A percentile compares a stretch with the other conserved stretches of the same genome.
Evolutionary conservation across 92 coral and sea anemone genomes (phyloP).

Genomic region (Blastomussa wellsi): DNA sequence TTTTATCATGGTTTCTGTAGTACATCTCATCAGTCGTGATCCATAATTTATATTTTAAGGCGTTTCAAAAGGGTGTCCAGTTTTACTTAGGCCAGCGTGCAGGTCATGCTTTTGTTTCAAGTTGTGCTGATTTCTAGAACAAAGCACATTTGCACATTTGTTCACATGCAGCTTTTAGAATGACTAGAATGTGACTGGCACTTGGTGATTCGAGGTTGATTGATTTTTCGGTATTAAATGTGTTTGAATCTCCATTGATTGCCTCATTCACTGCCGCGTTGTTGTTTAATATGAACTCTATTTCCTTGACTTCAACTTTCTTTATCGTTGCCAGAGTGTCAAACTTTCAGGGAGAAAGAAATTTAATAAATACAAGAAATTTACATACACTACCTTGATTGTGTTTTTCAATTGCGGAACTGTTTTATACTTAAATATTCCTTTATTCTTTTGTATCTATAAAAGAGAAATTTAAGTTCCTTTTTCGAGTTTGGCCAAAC

Average conservation of each 20-base stretch:
- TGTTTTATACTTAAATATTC: background rate
- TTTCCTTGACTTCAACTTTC: conserved; percentile 2
- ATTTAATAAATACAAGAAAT: too few relatives aligned
- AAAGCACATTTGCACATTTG: background rate
- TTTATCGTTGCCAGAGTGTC: background rate
- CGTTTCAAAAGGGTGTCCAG: too few relatives aligned
- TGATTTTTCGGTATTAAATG: background rate
- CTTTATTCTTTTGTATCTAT: background rate
- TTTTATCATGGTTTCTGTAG: background rate
- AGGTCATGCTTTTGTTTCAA: too few relatives aligned
- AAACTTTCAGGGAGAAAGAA: background rate
- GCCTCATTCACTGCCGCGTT: background rate
- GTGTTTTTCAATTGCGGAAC: background rate
- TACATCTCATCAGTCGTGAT: background rate
- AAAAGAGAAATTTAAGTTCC: background rate
- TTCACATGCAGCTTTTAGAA: background rate
- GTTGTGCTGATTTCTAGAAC: background rate
- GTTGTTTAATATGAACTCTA: background rate
- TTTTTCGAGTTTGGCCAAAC: background rate
- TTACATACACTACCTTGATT: too few relatives aligned
- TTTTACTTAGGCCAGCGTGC: too few relatives aligned
- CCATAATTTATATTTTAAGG: too few relatives aligned
- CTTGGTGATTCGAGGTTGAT: background rate
- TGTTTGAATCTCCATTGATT: background rate
- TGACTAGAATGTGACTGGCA: background rate